Evolutionary conservation across 2,888 invertebrate species (phyloP), one percentile per base, ranked within the genome.

Genomic region (Tortrix viridana): DNA sequence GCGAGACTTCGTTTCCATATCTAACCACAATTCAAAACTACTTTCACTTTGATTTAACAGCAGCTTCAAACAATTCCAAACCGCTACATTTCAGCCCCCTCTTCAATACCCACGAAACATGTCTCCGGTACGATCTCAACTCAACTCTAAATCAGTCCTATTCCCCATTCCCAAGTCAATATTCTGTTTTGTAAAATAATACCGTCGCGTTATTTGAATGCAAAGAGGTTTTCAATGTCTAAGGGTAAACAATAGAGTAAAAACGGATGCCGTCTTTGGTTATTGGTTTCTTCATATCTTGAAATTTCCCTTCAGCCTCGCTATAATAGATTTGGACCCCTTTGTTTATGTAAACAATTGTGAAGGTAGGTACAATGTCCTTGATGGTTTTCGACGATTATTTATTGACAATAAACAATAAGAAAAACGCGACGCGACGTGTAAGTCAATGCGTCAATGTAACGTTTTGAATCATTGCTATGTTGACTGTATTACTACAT

Each of bases 281-380:
- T 56, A 50, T 56, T 61, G 49, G 49, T 56, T 49, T 56, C 23
- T 50, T 50, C 43, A 23, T 53, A 56, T 56, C 49, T 50, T 26
- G 50, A 50, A 52, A 22, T 50, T 61, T 38, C 44, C 49, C 44
- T 49, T 49, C 26, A 37, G 19, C 18, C 1, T 44, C 56, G 22
- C 22, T 44, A 18, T 49, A 48, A 55, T 55, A 37, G n/a, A 49
- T 61, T 49, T 43, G 49, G 37, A 6, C 61, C 44, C 44, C 43
- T 61, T 61, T 22, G 54, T 48, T 55, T 54, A 20, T 22, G 20
- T 1, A 5, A 38, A 7, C 22, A 26, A 48, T 49, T 49, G 48
- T 49, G 26, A 18, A 43, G 38, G 41, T 26, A 5, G 5, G 38
- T n/a, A 12, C 14, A 9, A 12, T 3, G 26, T 26, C 14, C 38